A percentile compares a stretch with the other conserved stretches of the same genome.
phyloP scores from a whole-genome alignment of 2,113 vertebrate species.

The Mugil cephalus region DNA sequence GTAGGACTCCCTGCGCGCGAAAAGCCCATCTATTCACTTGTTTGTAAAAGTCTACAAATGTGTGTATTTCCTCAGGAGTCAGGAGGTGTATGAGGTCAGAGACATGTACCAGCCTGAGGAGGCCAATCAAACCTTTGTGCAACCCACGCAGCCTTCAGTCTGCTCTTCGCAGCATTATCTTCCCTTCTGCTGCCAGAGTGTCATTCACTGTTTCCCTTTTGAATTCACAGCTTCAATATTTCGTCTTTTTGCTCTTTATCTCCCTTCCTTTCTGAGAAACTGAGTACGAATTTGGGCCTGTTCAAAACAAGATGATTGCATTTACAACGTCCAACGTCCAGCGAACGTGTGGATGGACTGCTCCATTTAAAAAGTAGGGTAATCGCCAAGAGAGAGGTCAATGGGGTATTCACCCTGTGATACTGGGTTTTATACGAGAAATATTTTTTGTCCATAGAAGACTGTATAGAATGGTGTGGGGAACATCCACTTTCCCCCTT shows the following conservation, averaged over 20 bases:
- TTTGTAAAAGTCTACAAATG: slow-evolving; percentile 8
- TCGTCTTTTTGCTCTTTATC: background rate
- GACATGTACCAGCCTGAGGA: slow-evolving; percentile 60
- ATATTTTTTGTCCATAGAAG: too few species aligned
- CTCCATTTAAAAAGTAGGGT: too few species aligned
- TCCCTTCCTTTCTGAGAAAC: background rate
- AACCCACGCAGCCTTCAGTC: slow-evolving; percentile 24
- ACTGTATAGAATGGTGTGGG: too few species aligned
- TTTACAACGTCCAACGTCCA: too few species aligned
- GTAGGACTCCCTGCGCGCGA: slow-evolving; percentile 51
- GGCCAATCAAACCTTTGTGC: slow-evolving; percentile 28
- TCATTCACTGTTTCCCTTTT: slow-evolving; percentile 6
- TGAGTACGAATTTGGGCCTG: too few species aligned
- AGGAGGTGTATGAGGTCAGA: slow-evolving; percentile 41
- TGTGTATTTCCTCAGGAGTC: slow-evolving; percentile 20
- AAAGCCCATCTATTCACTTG: slow-evolving; percentile 42
- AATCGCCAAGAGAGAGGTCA: too few species aligned
- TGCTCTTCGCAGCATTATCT: slow-evolving; percentile 8
- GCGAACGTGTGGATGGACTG: too few species aligned
- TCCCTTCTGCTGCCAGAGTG: background rate
- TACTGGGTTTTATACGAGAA: too few species aligned
- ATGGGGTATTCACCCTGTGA: too few species aligned
- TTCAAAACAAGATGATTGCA: too few species aligned
- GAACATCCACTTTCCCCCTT: too few species aligned
- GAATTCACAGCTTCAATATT: background rate